These are phyloP conservation scores for Pseudobourletiella spinata DNA, from an alignment of 1,140 invertebrate genomes.

Conservation along the genomic window DNA sequence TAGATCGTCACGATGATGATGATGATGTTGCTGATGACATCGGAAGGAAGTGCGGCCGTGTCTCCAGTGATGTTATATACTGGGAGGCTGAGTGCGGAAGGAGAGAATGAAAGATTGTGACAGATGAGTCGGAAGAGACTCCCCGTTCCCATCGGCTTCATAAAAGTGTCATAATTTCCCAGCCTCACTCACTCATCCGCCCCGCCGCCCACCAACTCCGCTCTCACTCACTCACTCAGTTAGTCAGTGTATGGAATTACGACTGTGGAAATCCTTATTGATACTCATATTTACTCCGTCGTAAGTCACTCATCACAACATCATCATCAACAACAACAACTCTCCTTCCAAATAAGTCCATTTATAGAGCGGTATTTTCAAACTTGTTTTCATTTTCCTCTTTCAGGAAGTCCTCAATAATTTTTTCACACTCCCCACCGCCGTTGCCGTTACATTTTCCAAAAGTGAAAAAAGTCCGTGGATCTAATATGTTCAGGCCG, in stretches of 20 bases:
- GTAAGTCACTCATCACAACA: no score
- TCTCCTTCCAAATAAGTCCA: no score
- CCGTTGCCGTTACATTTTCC: no score
- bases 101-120: constrained; percentile 20
- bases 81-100: background rate
- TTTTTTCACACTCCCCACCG: no score
- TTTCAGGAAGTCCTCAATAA: no score
- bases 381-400: no score
- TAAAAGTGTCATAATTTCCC: constrained; percentile 19
- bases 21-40: background rate
- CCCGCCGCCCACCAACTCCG: background rate
- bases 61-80: background rate
- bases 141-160: constrained; percentile 6
- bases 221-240: background rate
- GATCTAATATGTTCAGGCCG: no score
- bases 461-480: no score
- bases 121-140: constrained; percentile 12
- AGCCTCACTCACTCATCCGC: background rate
- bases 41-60: background rate
- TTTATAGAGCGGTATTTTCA: no score
- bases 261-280: no score
- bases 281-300: no score
- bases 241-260: background rate
- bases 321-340: no score
- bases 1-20: background rate